A percentile compares a stretch with the other conserved stretches of the same genome.
Conservation (phyloP, 1,140 invertebrate species). For the Ruditapes philippinarum region DNA sequence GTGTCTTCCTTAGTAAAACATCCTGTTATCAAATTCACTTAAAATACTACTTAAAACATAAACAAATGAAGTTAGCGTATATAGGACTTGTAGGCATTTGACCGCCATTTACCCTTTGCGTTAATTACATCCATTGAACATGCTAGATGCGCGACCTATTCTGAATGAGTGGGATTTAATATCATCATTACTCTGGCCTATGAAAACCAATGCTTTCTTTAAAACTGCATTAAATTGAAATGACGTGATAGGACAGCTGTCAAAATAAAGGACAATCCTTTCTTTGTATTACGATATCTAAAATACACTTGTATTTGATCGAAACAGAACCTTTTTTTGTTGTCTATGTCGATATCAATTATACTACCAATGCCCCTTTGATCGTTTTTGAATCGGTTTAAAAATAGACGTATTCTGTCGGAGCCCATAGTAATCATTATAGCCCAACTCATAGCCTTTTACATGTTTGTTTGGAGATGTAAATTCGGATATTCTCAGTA, state of each 20-base stretch:
- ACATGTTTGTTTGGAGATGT: not conserved
- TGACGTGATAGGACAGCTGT: no score
- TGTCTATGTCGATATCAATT: not conserved
- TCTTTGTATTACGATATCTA: not conserved
- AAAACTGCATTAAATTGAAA: no score
- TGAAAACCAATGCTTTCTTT: not conserved
- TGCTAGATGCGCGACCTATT: not conserved
- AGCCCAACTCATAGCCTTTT: not conserved
- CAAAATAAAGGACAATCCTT: not conserved
- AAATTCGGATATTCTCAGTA: not conserved
- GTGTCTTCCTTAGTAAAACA: no score
- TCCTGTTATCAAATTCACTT: no score
- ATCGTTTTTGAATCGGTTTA: no score
- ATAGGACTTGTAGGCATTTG: no score
- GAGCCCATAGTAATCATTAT: no score
- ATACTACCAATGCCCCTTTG: no score
- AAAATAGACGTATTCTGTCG: no score
- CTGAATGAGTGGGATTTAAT: not conserved
- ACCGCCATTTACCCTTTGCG: not conserved
- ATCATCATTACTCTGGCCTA: not conserved
- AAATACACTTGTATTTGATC: not conserved
- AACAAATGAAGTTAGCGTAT: no score
- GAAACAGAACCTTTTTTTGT: not conserved
- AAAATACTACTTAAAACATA: no score
- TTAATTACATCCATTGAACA: not conserved